Evolutionary conservation across 2,113 vertebrate genomes (phyloP).

Genomic region (Ramphastos sulfuratus): DNA sequence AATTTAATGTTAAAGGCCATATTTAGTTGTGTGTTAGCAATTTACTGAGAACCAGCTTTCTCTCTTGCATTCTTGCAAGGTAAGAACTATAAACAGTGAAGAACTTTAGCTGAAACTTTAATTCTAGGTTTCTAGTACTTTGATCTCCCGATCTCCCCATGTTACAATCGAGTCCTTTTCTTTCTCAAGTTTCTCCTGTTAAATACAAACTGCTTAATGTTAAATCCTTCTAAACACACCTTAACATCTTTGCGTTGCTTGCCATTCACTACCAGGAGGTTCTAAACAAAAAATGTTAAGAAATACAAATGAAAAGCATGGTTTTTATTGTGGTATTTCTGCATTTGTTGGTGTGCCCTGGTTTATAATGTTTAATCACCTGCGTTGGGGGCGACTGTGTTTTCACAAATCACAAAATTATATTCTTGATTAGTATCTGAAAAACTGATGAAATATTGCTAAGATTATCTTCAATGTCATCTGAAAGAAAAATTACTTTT

Average conservation of each 20-base stretch:
- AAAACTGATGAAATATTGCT: neutral
- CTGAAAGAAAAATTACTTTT: neutral
- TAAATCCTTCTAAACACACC: neutral
- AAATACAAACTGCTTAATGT: neutral
- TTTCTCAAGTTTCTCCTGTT: neutral
- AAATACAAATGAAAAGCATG: neutral
- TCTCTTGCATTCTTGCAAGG: neutral
- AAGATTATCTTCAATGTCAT: neutral
- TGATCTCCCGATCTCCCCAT: accelerated
- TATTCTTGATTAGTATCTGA: neutral
- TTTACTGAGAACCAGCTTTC: neutral
- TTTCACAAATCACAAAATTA: neutral
- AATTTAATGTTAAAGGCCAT: neutral
- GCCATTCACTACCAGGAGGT: neutral
- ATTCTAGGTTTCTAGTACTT: neutral
- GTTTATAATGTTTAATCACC: neutral
- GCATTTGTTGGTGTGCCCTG: neutral
- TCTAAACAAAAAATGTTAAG: neutral
- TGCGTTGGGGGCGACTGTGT: neutral
- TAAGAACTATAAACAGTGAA: neutral
- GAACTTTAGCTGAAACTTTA: neutral
- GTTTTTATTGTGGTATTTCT: neutral
- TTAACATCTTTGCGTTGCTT: neutral
- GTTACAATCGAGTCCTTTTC: neutral
- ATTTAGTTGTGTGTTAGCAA: neutral